Conservation (phyloP, 2,113 vertebrate species). For the Drymodes brunneopygia region DNA sequence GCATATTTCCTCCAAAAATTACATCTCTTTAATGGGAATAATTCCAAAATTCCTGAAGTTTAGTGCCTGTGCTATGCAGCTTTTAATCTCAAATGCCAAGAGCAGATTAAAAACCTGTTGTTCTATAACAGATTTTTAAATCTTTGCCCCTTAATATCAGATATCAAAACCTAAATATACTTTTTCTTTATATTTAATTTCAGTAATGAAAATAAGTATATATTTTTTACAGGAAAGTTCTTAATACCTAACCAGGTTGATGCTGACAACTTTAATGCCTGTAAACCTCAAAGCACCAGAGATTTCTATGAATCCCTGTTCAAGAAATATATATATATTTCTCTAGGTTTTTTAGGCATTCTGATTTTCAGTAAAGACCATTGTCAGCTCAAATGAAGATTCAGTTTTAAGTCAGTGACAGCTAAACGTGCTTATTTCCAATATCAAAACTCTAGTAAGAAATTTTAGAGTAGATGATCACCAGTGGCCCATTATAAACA, state of each 20-base stretch:
- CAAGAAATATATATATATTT: not conserved
- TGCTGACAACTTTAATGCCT: not conserved
- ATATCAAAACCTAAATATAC: not conserved
- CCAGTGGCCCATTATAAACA: not conserved
- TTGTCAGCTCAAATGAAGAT: not conserved
- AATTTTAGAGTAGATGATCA: not conserved
- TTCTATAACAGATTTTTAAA: not conserved
- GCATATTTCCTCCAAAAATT: not conserved
- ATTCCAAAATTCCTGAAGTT: not conserved
- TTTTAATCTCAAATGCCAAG: not conserved
- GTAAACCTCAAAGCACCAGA: not conserved
- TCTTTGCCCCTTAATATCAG: not conserved
- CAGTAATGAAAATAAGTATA: not conserved
- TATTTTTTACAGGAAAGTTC: not conserved
- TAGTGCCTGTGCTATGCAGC: not conserved
- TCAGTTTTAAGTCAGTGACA: not conserved
- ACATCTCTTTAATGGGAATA: not conserved
- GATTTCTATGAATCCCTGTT: not conserved
- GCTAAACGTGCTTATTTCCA: not conserved
- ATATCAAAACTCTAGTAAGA: not conserved
- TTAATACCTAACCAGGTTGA: not conserved
- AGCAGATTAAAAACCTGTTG: not conserved
- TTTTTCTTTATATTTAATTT: not conserved
- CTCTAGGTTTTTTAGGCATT: not conserved
- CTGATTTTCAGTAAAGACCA: not conserved